Evolutionary conservation across 2,888 invertebrate species (phyloP).

Genomic region (Ischnura elegans): DNA sequence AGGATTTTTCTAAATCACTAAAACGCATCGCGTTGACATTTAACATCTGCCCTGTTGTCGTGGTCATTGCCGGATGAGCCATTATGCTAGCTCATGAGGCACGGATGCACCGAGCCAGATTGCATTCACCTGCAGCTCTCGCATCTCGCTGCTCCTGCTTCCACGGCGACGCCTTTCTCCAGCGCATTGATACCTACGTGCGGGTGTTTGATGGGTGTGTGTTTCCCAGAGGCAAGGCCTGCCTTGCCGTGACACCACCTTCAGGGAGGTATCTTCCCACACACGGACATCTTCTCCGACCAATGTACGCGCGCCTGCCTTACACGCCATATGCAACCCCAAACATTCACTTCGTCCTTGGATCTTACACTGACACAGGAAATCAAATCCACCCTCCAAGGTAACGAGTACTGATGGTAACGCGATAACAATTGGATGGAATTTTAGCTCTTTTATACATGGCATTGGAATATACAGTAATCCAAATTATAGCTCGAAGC

Average conservation of each 20-base stretch:
- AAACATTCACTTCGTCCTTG: not conserved
- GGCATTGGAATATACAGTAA: too few species aligned
- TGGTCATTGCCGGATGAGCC: not conserved
- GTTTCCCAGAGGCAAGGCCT: slow-evolving; percentile 32
- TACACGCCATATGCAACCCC: not conserved
- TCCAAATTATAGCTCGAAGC: too few species aligned
- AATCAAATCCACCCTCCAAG: not conserved
- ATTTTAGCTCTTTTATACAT: too few species aligned
- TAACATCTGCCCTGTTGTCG: not conserved
- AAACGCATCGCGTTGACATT: not conserved
- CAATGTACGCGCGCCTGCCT: not conserved
- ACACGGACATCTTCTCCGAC: not conserved
- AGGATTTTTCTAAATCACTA: too few species aligned
- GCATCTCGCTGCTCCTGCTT: not conserved
- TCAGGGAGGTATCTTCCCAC: not conserved
- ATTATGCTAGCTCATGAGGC: not conserved
- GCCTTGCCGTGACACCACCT: not conserved
- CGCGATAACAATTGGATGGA: not conserved
- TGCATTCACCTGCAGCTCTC: not conserved
- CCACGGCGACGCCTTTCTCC: not conserved
- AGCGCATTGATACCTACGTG: not conserved
- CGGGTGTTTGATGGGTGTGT: not conserved
- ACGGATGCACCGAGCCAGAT: not conserved
- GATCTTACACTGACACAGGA: not conserved
- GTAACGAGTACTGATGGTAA: not conserved